Evolutionary conservation across 1,140 invertebrate species (phyloP).

Genomic region (Trichomalopsis sarcophagae): DNA sequence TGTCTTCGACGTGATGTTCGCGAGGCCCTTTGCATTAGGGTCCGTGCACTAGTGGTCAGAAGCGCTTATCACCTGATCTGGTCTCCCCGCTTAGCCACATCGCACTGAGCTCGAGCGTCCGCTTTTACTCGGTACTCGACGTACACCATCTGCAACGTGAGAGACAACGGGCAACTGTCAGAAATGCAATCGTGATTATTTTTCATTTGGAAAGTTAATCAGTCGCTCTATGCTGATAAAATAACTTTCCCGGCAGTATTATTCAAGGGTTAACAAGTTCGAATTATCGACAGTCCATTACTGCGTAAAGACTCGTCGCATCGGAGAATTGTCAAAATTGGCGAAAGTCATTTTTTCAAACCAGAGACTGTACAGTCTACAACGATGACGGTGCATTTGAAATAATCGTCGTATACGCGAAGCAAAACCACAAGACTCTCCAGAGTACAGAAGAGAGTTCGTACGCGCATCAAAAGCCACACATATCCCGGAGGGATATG

Average conservation of each 20-base stretch:
- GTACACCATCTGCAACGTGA: slow-evolving; percentile 67
- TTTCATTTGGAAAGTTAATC: background rate
- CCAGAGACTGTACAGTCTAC: background rate
- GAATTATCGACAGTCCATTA: background rate
- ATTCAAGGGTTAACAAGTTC: background rate
- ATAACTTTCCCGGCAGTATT: background rate
- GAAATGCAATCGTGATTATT: no score
- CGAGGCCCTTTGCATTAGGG: slow-evolving; percentile 59
- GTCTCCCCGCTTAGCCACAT: slow-evolving; percentile 70
- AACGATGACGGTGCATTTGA: background rate
- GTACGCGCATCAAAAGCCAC: background rate
- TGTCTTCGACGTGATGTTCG: slow-evolving; percentile 31
- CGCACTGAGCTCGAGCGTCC: slow-evolving; percentile 60
- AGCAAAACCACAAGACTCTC: background rate
- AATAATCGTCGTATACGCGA: background rate
- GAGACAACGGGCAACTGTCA: slow-evolving; percentile 1
- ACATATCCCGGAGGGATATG: background rate
- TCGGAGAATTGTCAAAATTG: background rate
- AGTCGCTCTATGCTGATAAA: background rate
- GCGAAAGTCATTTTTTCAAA: background rate
- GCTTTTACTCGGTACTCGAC: slow-evolving; percentile 57
- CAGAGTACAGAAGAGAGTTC: background rate
- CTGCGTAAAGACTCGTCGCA: background rate
- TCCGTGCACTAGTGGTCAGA: slow-evolving; percentile 69
- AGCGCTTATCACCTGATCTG: slow-evolving; percentile 72